Percentiles rank a stretch among this genome's conserved stretches.
Evolutionary conservation across 2,888 invertebrate genomes (phyloP).

Genomic region (Alloplasta piceator): DNA sequence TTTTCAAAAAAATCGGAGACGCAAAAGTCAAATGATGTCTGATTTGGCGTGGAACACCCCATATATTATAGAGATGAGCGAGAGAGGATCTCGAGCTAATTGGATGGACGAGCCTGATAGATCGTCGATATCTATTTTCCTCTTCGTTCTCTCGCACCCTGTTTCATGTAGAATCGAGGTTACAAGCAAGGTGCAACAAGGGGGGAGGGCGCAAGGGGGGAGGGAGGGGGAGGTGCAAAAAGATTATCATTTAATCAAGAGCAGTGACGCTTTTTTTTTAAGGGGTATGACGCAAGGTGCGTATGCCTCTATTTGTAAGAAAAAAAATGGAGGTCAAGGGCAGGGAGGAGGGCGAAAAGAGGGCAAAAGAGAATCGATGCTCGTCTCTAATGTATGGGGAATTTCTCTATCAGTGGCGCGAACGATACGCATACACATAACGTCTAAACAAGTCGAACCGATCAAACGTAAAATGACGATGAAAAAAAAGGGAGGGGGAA

Average conservation of each 20-base stretch:
- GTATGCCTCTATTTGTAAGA: slow-evolving; percentile 14
- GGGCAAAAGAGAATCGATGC: background rate
- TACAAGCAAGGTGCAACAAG: slow-evolving; percentile 7
- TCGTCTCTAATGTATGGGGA: slow-evolving; percentile 38
- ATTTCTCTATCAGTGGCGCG: slow-evolving; percentile 63
- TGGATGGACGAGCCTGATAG: slow-evolving; percentile 57
- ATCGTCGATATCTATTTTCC: slow-evolving; percentile 63
- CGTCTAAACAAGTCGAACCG: slow-evolving; percentile 55
- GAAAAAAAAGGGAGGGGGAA: background rate
- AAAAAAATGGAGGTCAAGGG: slow-evolving; percentile 15
- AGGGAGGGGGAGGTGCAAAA: slow-evolving; percentile 12
- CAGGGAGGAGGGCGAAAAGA: no score
- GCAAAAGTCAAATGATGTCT: no score
- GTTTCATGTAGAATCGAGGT: slow-evolving; percentile 30
- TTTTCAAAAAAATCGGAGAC: no score
- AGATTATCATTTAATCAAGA: slow-evolving; percentile 60
- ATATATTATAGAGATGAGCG: no score
- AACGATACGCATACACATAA: slow-evolving; percentile 38
- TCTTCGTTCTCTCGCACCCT: slow-evolving; percentile 15
- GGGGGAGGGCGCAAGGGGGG: background rate
- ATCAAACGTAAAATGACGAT: slow-evolving; percentile 21
- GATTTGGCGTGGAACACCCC: no score
- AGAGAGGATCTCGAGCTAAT: slow-evolving; percentile 59
- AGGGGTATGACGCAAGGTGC: slow-evolving; percentile 41
- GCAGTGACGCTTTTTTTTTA: slow-evolving; percentile 48